phyloP scores from a whole-genome alignment of 30 jellyfish, hydroid and myxozoan species.

The Aurelia coerulea region DNA sequence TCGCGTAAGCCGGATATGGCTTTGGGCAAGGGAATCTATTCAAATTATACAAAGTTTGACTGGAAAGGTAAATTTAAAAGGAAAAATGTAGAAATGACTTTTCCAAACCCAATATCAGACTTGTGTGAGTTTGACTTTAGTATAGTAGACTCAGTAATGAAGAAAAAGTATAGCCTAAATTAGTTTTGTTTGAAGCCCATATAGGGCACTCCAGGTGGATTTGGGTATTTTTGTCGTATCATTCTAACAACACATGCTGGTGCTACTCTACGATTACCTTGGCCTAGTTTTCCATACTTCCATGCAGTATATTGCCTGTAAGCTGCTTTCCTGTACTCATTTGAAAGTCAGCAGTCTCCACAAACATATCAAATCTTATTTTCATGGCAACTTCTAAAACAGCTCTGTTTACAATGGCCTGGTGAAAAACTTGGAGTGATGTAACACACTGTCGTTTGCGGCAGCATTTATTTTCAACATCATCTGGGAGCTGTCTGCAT shows the following conservation, averaged over 20 bases:
- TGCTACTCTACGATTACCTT: constrained; percentile 19
- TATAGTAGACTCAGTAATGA: no score
- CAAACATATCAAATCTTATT: constrained; percentile 14
- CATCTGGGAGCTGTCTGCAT: neutral
- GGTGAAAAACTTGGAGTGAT: constrained; percentile 11
- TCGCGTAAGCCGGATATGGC: no score
- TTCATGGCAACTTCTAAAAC: constrained; percentile 43
- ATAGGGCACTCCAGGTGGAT: neutral
- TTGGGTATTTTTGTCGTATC: constrained; percentile 21
- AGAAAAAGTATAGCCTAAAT: neutral
- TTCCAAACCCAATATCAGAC: no score
- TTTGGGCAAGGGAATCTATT: no score
- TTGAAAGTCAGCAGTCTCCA: neutral
- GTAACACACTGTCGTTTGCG: constrained; percentile 22
- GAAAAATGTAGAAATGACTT: no score
- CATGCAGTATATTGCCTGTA: constrained; percentile 21
- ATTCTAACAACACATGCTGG: constrained; percentile 31
- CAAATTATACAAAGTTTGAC: no score
- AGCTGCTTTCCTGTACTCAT: constrained; percentile 32
- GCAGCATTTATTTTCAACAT: constrained; percentile 34
- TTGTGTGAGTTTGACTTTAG: no score
- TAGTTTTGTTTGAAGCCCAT: constrained; percentile 5
- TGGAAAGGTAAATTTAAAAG: no score
- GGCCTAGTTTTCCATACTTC: constrained; percentile 38
- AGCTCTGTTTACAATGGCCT: constrained; percentile 21